Conservation (phyloP, 2,888 invertebrate genomes). For the Blastobasis adustella region DNA sequence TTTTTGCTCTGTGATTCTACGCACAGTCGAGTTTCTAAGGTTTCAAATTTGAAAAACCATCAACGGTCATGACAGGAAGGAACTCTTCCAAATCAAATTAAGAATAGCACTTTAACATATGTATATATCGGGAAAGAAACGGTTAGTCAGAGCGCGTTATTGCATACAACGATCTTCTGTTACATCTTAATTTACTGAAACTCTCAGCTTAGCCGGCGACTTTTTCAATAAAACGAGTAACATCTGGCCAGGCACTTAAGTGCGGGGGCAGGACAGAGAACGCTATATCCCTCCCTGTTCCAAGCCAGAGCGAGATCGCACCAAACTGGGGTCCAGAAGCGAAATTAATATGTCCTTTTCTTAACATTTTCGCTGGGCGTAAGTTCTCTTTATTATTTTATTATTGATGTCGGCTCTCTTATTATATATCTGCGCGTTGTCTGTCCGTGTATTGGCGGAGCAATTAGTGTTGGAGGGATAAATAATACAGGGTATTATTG, state of each 20-base stretch:
- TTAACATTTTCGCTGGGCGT: slow-evolving; percentile 51
- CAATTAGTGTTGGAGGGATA: slow-evolving; percentile 2
- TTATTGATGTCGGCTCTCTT: slow-evolving; percentile 39
- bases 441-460: slow-evolving; percentile 1
- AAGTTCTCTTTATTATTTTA: slow-evolving; percentile 58
- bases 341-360: slow-evolving; percentile 73
- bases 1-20: no score
- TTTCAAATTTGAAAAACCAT: no score
- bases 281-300: slow-evolving; percentile 15
- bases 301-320: slow-evolving; percentile 31
- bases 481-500: no score
- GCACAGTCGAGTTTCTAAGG: no score
- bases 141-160: no score
- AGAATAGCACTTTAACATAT: no score
- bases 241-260: slow-evolving; percentile 69
- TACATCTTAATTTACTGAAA: slow-evolving; percentile 71
- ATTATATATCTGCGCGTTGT: slow-evolving; percentile 12
- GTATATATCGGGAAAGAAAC: no score
- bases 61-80: no score
- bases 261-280: slow-evolving; percentile 51
- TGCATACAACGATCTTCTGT: slow-evolving; percentile 23
- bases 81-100: no score
- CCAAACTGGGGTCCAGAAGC: slow-evolving; percentile 31
- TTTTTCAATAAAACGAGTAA: slow-evolving; percentile 72
- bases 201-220: slow-evolving; percentile 62